phyloP scores from a whole-genome alignment of 2,888 invertebrate species.

The Drosophila austrosaltans region DNA sequence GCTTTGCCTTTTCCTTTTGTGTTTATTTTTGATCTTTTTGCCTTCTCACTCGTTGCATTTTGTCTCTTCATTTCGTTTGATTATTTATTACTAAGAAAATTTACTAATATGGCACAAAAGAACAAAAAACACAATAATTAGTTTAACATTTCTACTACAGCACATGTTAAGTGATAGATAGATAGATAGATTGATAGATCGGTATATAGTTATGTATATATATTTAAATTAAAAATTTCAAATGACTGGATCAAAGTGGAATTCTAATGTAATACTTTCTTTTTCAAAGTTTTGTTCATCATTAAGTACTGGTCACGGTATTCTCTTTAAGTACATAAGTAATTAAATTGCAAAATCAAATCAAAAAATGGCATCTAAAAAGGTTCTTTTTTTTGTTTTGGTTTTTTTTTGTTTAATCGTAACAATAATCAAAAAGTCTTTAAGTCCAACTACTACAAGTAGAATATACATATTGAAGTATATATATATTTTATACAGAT shows the following conservation, averaged over 20 bases:
- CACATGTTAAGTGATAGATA: slow-evolving; percentile 67
- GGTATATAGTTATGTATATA: slow-evolving; percentile 26
- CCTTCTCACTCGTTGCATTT: neutral
- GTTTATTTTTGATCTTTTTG: neutral
- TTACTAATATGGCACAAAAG: slow-evolving; percentile 67
- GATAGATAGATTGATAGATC: slow-evolving; percentile 1
- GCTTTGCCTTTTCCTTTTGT: too few species aligned
- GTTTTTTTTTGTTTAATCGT: slow-evolving; percentile 39
- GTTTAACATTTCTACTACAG: slow-evolving; percentile 67
- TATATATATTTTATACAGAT: slow-evolving; percentile 17
- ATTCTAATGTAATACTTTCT: slow-evolving; percentile 75
- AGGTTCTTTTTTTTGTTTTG: slow-evolving; percentile 28
- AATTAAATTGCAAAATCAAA: slow-evolving; percentile 26
- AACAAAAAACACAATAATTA: slow-evolving; percentile 55
- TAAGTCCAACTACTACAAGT: slow-evolving; percentile 68
- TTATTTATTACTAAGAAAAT: slow-evolving; percentile 37
- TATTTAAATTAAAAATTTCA: slow-evolving; percentile 28
- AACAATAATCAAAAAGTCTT: slow-evolving; percentile 69
- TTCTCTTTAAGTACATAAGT: slow-evolving; percentile 21
- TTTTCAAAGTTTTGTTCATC: slow-evolving; percentile 54
- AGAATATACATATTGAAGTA: slow-evolving; percentile 43
- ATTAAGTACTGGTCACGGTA: slow-evolving; percentile 73
- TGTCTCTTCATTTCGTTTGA: slow-evolving; percentile 7
- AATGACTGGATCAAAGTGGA: slow-evolving; percentile 57
- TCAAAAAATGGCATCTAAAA: slow-evolving; percentile 70